These are phyloP conservation scores for Hofmannophila pseudospretella DNA, from an alignment of 2,888 invertebrate genomes.

Conservation along the genomic window DNA sequence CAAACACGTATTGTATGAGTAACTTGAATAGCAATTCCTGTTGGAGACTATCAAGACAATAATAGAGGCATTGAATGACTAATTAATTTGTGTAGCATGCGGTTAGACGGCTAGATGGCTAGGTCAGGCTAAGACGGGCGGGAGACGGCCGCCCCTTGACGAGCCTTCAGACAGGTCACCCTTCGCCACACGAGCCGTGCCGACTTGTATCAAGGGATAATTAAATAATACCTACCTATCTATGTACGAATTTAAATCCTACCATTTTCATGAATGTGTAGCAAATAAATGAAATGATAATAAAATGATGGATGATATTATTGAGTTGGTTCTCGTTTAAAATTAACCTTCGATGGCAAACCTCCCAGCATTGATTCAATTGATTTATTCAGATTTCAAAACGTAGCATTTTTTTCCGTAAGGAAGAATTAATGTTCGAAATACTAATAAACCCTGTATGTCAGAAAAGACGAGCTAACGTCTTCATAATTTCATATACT, in stretches of 20 bases:
- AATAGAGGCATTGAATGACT: constrained; percentile 34
- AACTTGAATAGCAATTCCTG: too few relatives aligned
- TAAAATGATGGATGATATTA: too few relatives aligned
- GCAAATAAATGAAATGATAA: too few relatives aligned
- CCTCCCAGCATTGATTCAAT: too few relatives aligned
- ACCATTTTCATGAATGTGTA: neutral
- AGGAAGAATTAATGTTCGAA: too few relatives aligned
- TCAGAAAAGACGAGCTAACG: too few relatives aligned
- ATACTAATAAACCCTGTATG: too few relatives aligned
- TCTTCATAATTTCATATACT: too few relatives aligned
- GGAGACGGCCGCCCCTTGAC: constrained; percentile 40
- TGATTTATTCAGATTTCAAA: too few relatives aligned
- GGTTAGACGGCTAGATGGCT: constrained; percentile 37
- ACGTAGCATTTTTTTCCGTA: too few relatives aligned
- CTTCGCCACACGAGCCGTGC: constrained; percentile 31
- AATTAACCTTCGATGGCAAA: too few relatives aligned
- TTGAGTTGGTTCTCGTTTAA: too few relatives aligned
- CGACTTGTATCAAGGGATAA: constrained; percentile 53
- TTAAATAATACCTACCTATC: constrained; percentile 49
- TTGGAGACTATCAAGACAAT: constrained; percentile 10
- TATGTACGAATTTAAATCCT: neutral
- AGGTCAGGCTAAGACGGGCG: constrained; percentile 36
- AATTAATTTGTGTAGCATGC: constrained; percentile 58
- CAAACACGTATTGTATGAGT: neutral
- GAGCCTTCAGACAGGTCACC: constrained; percentile 51